Conservation (phyloP, 2,888 invertebrate genomes). For the Aphrophora alni region DNA sequence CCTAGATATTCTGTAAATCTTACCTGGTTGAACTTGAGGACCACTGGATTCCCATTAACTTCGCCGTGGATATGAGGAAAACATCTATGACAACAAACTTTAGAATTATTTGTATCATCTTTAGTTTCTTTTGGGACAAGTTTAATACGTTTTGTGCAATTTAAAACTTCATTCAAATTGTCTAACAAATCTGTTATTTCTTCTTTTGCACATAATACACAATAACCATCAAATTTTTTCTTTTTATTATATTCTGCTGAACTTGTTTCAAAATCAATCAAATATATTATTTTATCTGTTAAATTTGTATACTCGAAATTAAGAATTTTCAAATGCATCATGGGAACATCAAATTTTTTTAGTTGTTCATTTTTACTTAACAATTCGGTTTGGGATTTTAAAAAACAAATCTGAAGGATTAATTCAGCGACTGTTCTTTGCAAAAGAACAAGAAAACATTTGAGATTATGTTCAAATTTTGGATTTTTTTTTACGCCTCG, state of each 20-base stretch:
- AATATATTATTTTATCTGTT: neutral
- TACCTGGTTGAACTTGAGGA: neutral
- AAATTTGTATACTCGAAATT: neutral
- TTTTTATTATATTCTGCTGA: neutral
- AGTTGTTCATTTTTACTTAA: neutral
- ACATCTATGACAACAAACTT: neutral
- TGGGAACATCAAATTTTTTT: neutral
- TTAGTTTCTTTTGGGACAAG: neutral
- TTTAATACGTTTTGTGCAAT: neutral
- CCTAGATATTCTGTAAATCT: no score
- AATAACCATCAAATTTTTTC: neutral
- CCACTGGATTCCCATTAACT: neutral
- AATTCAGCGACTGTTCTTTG: neutral
- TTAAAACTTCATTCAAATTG: neutral
- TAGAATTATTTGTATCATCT: neutral
- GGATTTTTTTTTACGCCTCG: neutral
- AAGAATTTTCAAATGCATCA: neutral
- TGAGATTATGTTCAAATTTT: neutral
- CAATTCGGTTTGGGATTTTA: neutral
- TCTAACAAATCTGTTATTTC: neutral
- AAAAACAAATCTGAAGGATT: neutral
- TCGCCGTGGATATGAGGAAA: neutral
- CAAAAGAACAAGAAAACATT: neutral
- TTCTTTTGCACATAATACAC: neutral
- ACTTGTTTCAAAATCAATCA: neutral